Percentiles rank a stretch among this genome's conserved stretches.
These are phyloP conservation scores for Hyaena hyaena DNA, from an alignment of 2,113 vertebrate genomes.

Conservation along the genomic window DNA sequence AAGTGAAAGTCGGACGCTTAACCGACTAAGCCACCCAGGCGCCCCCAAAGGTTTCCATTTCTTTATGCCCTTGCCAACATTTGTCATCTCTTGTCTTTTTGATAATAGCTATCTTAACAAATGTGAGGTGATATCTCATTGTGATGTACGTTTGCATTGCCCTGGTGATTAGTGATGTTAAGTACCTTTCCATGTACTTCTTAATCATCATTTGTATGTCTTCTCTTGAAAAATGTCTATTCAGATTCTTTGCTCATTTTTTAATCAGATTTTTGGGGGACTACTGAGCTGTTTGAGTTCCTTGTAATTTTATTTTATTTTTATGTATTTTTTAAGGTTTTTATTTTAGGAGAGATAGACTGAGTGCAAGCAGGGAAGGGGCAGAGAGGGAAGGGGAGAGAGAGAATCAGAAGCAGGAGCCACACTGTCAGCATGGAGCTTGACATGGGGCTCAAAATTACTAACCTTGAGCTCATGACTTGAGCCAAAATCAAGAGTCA, in stretches of 20 bases:
- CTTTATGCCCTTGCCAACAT: background rate
- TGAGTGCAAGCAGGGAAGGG: too few species aligned
- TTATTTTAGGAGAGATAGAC: too few species aligned
- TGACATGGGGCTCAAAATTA: too few species aligned
- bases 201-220: background rate
- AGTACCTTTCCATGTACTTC: background rate
- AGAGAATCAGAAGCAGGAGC: too few species aligned
- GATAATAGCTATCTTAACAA: background rate
- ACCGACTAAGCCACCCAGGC: too few species aligned
- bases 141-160: background rate
- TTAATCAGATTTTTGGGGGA: background rate
- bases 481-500: too few species aligned
- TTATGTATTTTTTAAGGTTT: too few species aligned
- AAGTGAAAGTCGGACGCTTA: too few species aligned
- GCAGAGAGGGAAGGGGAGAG: too few species aligned
- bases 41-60: background rate
- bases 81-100: background rate
- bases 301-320: background rate
- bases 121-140: background rate
- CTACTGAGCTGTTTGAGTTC: background rate
- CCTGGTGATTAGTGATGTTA: background rate
- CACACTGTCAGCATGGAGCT: too few species aligned
- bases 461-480: too few species aligned
- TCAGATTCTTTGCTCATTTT: background rate
- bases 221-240: background rate